Evolutionary conservation across 2,888 invertebrate genomes (phyloP), one percentile per base, ranked within the genome.

Genomic region (Odontocerum albicorne): DNA sequence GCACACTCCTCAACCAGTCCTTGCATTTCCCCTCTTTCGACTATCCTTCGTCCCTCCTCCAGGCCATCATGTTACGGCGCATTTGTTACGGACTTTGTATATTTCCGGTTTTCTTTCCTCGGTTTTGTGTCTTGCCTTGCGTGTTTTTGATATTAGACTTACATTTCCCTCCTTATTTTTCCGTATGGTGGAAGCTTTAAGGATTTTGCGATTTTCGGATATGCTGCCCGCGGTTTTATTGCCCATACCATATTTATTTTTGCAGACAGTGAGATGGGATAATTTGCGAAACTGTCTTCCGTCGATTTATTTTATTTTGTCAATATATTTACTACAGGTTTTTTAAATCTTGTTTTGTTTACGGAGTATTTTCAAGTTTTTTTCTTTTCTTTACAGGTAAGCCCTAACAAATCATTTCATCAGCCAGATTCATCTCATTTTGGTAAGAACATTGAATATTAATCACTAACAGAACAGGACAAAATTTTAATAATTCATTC

Each of bases 61-160:
- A 43, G 49, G 53, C 35, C 42, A 50, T 47, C 55, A 35, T 51
- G 50, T 55, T 47, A 51, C 59, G 55, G 47, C 55, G 52, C 42
- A 60, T 60, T 60, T 60, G 59, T 46, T 40, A 35, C 59, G 50
- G 56, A 50, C 47, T 60, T 55, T 33, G 49, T 46, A 40, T 33
- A 53, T 57, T 56, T 56, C 59, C 59, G 53, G 42, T 47, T n/a
- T 52, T 43, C 49, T 49, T 38, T 36, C 32, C 20, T 12, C 49
- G 21, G 22, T 19, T 19, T 21, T 38, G 40, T 17, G 31, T 33
- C 40, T 17, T 50, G 33, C 4, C 4, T 22, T 50, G 19, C 42
- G 21, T 45, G 38, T 38, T 38, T 33, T 33, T 43, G 39, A 40
- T 50, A 50, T 44, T 32, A 35, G 43, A 35, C 38, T 12, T 44